A percentile compares a stretch with the other conserved stretches of the same genome.
phyloP scores from a whole-genome alignment of 1,140 invertebrate genomes.

The Zaprionus ornatus region DNA sequence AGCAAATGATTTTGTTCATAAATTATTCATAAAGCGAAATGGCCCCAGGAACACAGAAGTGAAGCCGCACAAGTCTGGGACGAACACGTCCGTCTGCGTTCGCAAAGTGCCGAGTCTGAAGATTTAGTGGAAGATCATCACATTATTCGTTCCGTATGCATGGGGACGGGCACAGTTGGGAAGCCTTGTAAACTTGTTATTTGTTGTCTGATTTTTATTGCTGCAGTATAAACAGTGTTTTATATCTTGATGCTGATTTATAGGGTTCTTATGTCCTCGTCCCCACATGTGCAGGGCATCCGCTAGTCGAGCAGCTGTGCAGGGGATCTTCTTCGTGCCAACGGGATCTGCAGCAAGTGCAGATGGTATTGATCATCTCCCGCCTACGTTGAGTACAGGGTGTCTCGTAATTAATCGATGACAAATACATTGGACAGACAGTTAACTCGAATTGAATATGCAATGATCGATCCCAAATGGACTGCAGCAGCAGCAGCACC shows the following conservation, averaged over 20 bases:
- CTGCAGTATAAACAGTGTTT: constrained; percentile 7
- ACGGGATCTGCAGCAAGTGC: neutral
- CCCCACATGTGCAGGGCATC: neutral
- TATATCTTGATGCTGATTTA: constrained; percentile 9
- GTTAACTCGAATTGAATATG: constrained; percentile 15
- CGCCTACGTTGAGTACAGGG: neutral
- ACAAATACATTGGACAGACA: constrained; percentile 13
- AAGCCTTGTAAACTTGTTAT: constrained; percentile 10
- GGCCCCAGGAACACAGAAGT: constrained; percentile 10
- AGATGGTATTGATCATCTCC: neutral
- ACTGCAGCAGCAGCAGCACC: neutral
- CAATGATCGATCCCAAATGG: constrained; percentile 16
- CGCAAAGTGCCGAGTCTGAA: constrained; percentile 6
- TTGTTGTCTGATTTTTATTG: constrained; percentile 12
- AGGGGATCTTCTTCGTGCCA: neutral
- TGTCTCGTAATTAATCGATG: constrained; percentile 21
- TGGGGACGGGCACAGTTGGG: neutral
- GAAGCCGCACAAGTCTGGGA: constrained; percentile 14
- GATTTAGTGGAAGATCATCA: constrained; percentile 13
- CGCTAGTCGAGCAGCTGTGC: neutral
- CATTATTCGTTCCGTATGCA: constrained; percentile 5
- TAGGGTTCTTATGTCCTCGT: neutral
- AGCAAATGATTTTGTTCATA: constrained; percentile 43
- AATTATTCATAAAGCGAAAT: constrained; percentile 65
- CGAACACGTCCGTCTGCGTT: neutral